Base-by-base conservation (phyloP, 2,888 invertebrate species). In the Tuta absoluta region DNA sequence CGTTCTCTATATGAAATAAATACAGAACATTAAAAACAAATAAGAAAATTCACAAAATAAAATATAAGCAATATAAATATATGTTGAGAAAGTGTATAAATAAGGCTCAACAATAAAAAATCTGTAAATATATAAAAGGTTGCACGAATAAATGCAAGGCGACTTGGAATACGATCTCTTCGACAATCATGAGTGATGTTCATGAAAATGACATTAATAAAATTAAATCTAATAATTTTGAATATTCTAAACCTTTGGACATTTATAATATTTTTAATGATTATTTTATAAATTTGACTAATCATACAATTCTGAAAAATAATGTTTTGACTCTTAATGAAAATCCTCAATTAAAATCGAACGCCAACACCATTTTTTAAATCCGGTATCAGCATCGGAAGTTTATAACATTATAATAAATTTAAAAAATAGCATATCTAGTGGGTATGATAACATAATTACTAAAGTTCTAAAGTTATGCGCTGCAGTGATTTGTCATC, bases 371-470 rank as follows among this genome's bases (percentile, higher is more conserved):
- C 28, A 57, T 57, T 57, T 57, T 33, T 19, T 57, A 7, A 57
- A 28, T n/a, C 57, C 57, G 4, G 57, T 57, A 24, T 10, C n/a
- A 14, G 14, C 1, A 7, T 28, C 12, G 0, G 61, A 64, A 53
- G 60, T 28, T 4, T 61, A 23, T 28, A 60, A 61, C 7, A 61
- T 53, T 23, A 56, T 64, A 33, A 61, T 64, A 56, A 14, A 28
- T 14, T 38, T 66, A 56, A 63, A 64, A 14, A 63, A 66, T 49
- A 63, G 58, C 14, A 64, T 51, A 38, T 64, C 62, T 24, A 2
- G 41, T 53, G 64, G 64, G 2, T 59, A 58, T 56, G 64, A 67
- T 23, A 51, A 63, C 11, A 63, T 67, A 19, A 63, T 17, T 1
- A 67, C 66, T 10, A 63, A 59, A 19, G 38, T 60, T 12, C 19